Percentiles rank a stretch among this genome's conserved stretches.
Conservation (phyloP, 2,797 vertebrate species). For the Anas capensis region DNA sequence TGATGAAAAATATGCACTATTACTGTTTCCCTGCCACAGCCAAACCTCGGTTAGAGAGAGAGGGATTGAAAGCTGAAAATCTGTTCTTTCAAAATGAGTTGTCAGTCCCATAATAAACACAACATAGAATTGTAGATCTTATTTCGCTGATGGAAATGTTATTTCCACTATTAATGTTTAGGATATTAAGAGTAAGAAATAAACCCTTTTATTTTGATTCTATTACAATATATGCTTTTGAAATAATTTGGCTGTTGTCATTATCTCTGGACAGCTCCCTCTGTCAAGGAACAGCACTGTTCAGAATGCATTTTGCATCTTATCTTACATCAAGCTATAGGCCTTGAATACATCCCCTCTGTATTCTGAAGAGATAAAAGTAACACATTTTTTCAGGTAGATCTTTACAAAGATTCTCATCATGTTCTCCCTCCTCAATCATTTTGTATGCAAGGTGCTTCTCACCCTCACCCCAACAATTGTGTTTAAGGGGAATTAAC, state of each 20-base stretch:
- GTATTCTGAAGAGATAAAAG: background rate
- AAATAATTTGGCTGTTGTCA: background rate
- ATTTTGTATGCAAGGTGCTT: background rate
- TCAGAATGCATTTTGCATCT: background rate
- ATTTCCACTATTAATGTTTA: background rate
- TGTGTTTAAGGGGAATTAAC: background rate
- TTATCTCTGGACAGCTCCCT: background rate
- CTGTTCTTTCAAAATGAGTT: background rate
- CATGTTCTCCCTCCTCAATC: background rate
- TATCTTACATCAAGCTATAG: background rate
- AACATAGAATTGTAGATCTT: background rate
- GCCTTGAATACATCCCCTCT: background rate
- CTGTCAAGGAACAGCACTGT: background rate
- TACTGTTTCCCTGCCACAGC: background rate
- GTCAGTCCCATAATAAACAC: background rate
- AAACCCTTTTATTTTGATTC: background rate
- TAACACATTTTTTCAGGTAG: background rate
- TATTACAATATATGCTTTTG: background rate
- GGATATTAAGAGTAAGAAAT: background rate
- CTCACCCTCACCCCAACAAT: background rate
- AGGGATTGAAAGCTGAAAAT: background rate
- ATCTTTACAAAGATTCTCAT: background rate
- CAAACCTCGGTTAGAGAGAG: background rate
- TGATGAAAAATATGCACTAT: slow-evolving; percentile 1
- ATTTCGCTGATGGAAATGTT: background rate